Evolutionary conservation across 2,888 invertebrate species (phyloP).

Genomic region (Noctua comes): DNA sequence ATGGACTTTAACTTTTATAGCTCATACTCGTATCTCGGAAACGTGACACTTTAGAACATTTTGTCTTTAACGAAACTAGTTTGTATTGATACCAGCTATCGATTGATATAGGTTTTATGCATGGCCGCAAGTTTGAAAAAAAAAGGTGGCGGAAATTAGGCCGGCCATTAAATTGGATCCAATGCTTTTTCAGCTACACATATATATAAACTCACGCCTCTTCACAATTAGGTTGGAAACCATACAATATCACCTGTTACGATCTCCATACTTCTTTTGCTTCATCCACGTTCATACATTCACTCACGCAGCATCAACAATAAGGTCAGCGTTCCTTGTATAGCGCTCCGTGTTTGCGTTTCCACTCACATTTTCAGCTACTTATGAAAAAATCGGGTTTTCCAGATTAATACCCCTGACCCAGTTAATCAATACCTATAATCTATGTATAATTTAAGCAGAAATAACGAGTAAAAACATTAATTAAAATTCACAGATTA

Average conservation of each 20-base stretch:
- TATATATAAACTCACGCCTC: not conserved
- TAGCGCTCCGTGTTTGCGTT: not conserved
- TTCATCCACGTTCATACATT: not conserved
- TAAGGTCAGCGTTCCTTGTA: not conserved
- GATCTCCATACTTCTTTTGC: not conserved
- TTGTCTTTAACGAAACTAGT: too few relatives aligned
- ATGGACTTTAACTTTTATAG: too few relatives aligned
- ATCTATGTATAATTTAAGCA: slow-evolving; percentile 6
- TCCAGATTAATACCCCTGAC: too few relatives aligned
- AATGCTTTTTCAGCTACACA: not conserved
- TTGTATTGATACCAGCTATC: too few relatives aligned
- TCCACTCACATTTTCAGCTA: not conserved
- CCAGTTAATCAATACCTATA: not conserved
- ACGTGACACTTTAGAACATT: too few relatives aligned
- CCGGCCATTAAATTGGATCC: too few relatives aligned
- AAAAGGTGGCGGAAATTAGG: too few relatives aligned
- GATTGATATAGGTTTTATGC: too few relatives aligned
- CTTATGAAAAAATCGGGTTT: not conserved
- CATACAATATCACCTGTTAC: not conserved
- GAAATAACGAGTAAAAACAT: slow-evolving; percentile 14
- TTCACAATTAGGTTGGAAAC: not conserved
- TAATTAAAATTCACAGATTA: slow-evolving; percentile 47
- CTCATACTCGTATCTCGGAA: too few relatives aligned
- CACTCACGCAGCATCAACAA: not conserved
- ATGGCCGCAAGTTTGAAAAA: too few relatives aligned